Evolutionary conservation across 1,140 invertebrate species (phyloP).

Genomic region (Drosophila guanche): DNA sequence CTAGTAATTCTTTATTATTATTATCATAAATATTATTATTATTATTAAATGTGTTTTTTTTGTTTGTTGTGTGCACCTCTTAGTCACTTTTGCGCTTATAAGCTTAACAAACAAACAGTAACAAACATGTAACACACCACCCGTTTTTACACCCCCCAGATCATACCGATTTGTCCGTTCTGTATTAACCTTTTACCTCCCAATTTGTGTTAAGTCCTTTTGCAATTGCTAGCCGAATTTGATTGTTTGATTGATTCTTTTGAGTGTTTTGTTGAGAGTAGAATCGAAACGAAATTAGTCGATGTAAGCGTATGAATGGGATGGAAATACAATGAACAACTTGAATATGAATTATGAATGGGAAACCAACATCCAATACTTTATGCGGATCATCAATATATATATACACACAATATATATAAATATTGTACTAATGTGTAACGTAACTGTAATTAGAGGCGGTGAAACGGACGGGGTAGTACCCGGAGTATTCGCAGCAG

Average conservation of each 20-base stretch:
- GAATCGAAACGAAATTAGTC: slow-evolving; percentile 44
- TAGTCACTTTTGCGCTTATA: slow-evolving; percentile 70
- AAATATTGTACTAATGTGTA: slow-evolving; percentile 72
- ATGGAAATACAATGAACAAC: slow-evolving; percentile 41
- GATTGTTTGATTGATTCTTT: slow-evolving; percentile 36
- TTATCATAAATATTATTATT: slow-evolving; percentile 47
- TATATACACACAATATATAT: slow-evolving; percentile 44
- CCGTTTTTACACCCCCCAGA: slow-evolving; percentile 8
- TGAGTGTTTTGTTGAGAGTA: slow-evolving; percentile 36
- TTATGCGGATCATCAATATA: slow-evolving; percentile 20
- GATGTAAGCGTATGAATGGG: slow-evolving; percentile 58
- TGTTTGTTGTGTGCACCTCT: slow-evolving; percentile 62
- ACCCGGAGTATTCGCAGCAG: slow-evolving; percentile 35
- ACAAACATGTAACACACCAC: slow-evolving; percentile 6
- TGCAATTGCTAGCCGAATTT: slow-evolving; percentile 61
- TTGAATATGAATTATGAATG: slow-evolving; percentile 40
- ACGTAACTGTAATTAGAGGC: slow-evolving; percentile 68
- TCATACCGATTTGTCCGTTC: slow-evolving; percentile 7
- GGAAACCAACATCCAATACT: slow-evolving; percentile 50
- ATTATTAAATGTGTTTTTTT: slow-evolving; percentile 14
- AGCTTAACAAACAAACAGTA: slow-evolving; percentile 54
- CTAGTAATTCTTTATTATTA: slow-evolving; percentile 53
- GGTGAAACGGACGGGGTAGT: slow-evolving; percentile 10
- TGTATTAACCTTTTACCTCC: slow-evolving; percentile 3
- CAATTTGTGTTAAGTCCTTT: slow-evolving; percentile 44